These are phyloP conservation scores for Lemur catta DNA, from an alignment of 2,797 vertebrate genomes.

Conservation along the genomic window DNA sequence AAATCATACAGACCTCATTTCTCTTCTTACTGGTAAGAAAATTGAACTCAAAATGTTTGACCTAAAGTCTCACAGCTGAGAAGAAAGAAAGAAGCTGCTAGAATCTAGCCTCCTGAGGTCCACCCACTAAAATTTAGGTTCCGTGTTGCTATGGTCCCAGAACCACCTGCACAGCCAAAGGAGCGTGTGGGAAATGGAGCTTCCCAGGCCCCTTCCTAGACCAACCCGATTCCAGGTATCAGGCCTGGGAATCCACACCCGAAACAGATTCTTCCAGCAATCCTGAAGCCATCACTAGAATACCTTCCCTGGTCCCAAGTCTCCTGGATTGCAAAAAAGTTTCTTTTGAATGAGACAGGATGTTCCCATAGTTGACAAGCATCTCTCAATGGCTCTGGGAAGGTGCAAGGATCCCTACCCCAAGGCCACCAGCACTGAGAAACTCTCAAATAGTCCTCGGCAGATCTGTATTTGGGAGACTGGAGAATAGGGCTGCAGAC, in stretches of 20 bases:
- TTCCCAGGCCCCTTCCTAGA: not conserved
- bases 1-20: not conserved
- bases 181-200: not conserved
- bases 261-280: not conserved
- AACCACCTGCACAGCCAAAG: fast-evolving
- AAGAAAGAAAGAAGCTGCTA: not conserved
- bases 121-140: not conserved
- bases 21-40: conserved; percentile 16
- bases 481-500: fast-evolving
- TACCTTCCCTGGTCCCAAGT: not conserved
- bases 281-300: not conserved
- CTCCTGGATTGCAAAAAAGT: not conserved
- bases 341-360: not conserved
- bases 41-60: not conserved
- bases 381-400: not conserved
- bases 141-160: not conserved
- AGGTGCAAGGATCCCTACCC: not conserved
- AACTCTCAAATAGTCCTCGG: too few relatives aligned
- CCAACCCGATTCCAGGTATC: too few relatives aligned
- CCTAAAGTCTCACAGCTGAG: not conserved
- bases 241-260: not conserved
- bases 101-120: not conserved
- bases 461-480: not conserved
- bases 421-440: not conserved
- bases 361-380: not conserved